These are phyloP conservation scores for Heliconius ethilla DNA, from an alignment of 2,888 invertebrate genomes.

Conservation along the genomic window DNA sequence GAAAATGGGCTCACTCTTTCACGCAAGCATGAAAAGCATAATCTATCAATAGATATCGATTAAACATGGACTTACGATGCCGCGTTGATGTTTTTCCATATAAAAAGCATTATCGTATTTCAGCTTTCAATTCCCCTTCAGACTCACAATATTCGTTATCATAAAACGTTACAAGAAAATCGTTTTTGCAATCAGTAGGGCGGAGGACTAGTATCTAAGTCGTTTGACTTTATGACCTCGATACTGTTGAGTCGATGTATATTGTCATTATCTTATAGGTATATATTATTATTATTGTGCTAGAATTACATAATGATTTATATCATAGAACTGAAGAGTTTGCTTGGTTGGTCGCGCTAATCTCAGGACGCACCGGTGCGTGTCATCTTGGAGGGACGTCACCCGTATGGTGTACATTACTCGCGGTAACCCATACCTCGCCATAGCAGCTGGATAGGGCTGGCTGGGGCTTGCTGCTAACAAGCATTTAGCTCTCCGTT, in stretches of 20 bases:
- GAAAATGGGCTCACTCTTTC: no score
- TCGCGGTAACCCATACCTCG: no score
- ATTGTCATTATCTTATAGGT: background rate
- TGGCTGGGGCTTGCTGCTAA: no score
- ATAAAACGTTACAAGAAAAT: constrained; percentile 27
- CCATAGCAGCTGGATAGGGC: no score
- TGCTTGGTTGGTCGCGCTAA: no score
- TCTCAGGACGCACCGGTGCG: no score
- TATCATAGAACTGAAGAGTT: no score
- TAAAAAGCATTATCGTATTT: constrained; percentile 23
- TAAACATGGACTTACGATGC: background rate
- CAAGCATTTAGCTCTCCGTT: no score
- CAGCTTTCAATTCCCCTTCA: constrained; percentile 25
- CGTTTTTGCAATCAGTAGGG: constrained; percentile 32
- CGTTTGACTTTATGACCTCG: constrained; percentile 23
- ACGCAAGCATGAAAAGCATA: background rate
- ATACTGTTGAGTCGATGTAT: constrained; percentile 11
- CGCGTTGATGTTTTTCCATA: constrained; percentile 19
- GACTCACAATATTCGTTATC: constrained; percentile 28
- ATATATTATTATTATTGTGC: background rate
- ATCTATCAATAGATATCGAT: background rate
- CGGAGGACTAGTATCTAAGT: constrained; percentile 19
- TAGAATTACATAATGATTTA: no score
- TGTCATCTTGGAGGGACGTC: no score
- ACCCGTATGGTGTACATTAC: no score